Percentiles rank a stretch among this genome's conserved stretches.
phyloP scores from a whole-genome alignment of 2,113 vertebrate species.

The Myanophis thanlyinensis region DNA sequence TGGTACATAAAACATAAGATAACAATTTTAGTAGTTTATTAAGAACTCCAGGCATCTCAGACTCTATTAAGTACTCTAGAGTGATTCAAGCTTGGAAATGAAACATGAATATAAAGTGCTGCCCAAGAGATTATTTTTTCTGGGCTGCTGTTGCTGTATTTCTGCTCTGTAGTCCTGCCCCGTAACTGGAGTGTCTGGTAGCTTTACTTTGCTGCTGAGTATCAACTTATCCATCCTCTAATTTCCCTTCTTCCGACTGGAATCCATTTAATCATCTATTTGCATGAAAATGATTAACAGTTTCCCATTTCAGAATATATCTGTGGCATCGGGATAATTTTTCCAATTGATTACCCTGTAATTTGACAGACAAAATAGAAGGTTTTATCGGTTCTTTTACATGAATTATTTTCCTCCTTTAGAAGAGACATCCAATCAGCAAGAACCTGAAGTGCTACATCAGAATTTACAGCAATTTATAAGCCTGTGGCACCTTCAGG shows the following conservation, averaged over 20 bases:
- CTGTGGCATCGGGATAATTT: not conserved
- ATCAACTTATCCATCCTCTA: not conserved
- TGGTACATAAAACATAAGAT: not conserved
- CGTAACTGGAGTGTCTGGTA: not conserved
- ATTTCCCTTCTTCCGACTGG: not conserved
- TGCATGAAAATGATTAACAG: constrained; percentile 12
- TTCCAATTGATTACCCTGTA: not conserved
- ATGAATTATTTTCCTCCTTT: not conserved
- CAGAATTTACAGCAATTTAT: not conserved
- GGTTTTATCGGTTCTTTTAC: not conserved
- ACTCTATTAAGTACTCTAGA: not conserved
- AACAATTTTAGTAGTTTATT: not conserved
- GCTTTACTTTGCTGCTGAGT: not conserved
- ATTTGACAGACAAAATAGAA: not conserved
- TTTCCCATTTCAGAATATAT: not conserved
- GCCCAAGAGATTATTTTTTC: not conserved
- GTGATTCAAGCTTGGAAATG: not conserved
- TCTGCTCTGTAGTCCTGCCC: not conserved
- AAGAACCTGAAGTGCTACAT: not conserved
- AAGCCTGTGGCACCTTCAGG: not conserved
- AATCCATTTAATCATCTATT: not conserved
- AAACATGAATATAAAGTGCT: not conserved
- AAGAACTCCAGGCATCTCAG: not conserved
- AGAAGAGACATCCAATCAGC: not conserved
- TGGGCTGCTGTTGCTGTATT: not conserved